A percentile compares a stretch with the other conserved stretches of the same genome.
Conservation (phyloP, 2,113 vertebrate species). For the Ochotona curzoniae region DNA sequence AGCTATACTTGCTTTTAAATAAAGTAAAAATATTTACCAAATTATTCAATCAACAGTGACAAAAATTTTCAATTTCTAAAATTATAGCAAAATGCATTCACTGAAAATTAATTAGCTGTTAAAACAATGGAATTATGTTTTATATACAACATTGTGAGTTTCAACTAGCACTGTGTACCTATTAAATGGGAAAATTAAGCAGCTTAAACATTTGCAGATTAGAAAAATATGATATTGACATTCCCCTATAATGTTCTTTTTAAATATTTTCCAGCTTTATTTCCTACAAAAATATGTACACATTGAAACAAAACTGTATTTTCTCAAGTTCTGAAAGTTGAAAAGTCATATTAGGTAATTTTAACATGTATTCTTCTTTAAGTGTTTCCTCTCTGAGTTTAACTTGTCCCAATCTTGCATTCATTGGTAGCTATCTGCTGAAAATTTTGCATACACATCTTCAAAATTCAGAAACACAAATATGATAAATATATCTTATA, state of each 20-base stretch:
- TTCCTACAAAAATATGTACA: background rate
- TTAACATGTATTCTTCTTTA: background rate
- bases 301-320: background rate
- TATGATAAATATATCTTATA: background rate
- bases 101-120: too few species aligned
- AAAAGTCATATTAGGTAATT: background rate
- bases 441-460: background rate
- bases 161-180: background rate
- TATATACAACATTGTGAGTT: background rate
- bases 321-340: background rate
- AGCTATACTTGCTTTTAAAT: background rate
- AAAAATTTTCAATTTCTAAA: too few species aligned
- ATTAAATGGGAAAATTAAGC: background rate
- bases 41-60: too few species aligned
- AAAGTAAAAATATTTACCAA: background rate
- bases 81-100: too few species aligned
- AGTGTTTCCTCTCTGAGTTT: background rate
- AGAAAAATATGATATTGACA: background rate
- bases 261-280: background rate
- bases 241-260: background rate
- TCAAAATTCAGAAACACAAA: background rate
- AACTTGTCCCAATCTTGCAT: background rate
- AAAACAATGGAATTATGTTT: slow-evolving; percentile 1
- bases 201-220: background rate
- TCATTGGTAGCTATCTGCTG: slow-evolving; percentile 1